A percentile compares a stretch with the other conserved stretches of the same genome.
Conservation (phyloP, 2,113 vertebrate species). For the Malurus alboscapulatus region DNA sequence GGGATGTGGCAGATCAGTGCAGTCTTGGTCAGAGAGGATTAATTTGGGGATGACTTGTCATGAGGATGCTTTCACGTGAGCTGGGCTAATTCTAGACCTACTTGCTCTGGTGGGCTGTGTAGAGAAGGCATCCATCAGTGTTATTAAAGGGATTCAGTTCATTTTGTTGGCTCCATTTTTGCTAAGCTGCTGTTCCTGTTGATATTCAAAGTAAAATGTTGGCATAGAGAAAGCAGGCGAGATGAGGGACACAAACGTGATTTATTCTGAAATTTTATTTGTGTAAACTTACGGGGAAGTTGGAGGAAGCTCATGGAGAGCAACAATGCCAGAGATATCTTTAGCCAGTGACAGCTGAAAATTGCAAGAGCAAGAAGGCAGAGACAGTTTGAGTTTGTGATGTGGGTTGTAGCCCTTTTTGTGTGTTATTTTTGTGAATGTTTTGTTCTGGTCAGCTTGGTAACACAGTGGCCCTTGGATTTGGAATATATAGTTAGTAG, state of each 20-base stretch:
- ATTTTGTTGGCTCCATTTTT: not conserved
- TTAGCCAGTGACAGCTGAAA: conserved; percentile 28
- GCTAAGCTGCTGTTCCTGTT: conserved; percentile 30
- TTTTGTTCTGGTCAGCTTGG: conserved; percentile 48
- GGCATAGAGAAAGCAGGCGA: not conserved
- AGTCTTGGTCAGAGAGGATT: not conserved
- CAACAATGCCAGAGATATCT: conserved; percentile 33
- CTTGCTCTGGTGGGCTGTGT: conserved; percentile 12
- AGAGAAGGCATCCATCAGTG: conserved; percentile 17
- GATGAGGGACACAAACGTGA: conserved; percentile 12
- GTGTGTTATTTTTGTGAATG: conserved; percentile 29
- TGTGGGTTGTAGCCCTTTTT: conserved; percentile 42
- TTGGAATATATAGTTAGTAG: conserved; percentile 14
- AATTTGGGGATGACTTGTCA: conserved; percentile 44
- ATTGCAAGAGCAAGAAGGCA: conserved; percentile 20
- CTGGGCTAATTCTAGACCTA: conserved; percentile 21
- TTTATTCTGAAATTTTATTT: conserved; percentile 23
- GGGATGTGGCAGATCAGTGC: conserved; percentile 15
- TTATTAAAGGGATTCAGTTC: conserved; percentile 39
- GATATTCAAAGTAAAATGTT: conserved; percentile 29
- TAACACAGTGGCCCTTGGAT: conserved; percentile 21
- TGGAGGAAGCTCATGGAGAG: conserved; percentile 45
- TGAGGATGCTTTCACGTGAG: conserved; percentile 41
- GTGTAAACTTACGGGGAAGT: not conserved
- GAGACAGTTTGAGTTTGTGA: conserved; percentile 27